A percentile compares a stretch with the other conserved stretches of the same genome.
Conservation (phyloP, 2,113 vertebrate genomes). For the Hassar affinis region DNA sequence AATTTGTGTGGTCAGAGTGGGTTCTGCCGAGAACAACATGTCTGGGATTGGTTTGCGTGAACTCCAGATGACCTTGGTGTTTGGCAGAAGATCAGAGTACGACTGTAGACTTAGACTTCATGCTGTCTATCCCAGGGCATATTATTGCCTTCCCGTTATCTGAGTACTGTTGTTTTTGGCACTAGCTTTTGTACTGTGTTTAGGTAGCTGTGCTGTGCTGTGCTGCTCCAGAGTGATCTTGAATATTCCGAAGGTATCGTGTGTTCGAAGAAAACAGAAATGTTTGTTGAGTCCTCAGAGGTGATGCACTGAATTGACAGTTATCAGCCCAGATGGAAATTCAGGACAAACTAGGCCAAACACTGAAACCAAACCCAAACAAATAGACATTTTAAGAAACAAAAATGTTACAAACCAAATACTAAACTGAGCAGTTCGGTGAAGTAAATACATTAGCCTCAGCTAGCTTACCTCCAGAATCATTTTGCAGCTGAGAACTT, state of each 20-base stretch:
- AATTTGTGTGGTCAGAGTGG: constrained; percentile 32
- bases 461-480: not conserved
- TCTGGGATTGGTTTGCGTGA: constrained; percentile 17
- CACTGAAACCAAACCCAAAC: not conserved
- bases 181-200: constrained; percentile 2
- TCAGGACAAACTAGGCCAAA: not conserved
- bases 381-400: not conserved
- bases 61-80: constrained; percentile 44
- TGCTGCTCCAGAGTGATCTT: not conserved
- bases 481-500: not conserved
- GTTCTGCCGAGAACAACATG: constrained; percentile 16
- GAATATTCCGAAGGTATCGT: not conserved
- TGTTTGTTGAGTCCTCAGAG: not conserved
- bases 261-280: not conserved
- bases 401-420: not conserved
- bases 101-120: constrained; percentile 42
- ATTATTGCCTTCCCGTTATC: constrained; percentile 38
- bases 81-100: constrained; percentile 45
- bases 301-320: not conserved
- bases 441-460: not conserved
- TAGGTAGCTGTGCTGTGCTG: not conserved
- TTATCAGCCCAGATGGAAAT: not conserved
- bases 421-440: not conserved
- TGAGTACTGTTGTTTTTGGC: constrained; percentile 40
- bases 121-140: constrained; percentile 37